Percentiles rank a stretch among this genome's conserved stretches.
These are phyloP conservation scores for Cylas formicarius DNA, from an alignment of 1,140 invertebrate species.

Conservation along the genomic window DNA sequence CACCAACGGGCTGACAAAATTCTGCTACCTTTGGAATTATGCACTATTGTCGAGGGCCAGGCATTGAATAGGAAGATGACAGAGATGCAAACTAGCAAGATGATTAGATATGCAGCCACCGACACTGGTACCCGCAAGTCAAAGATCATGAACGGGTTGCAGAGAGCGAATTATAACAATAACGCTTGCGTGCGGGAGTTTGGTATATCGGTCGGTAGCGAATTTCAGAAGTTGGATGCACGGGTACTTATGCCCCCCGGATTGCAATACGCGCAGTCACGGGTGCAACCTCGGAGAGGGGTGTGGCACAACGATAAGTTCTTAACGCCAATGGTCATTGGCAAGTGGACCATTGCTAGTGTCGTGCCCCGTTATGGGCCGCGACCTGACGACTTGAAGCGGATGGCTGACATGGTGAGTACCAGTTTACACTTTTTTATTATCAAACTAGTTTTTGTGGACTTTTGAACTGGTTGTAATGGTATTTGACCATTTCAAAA, in stretches of 20 bases:
- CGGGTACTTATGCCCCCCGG: constrained; percentile 50
- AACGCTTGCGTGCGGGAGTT: constrained; percentile 51
- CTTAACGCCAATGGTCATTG: constrained; percentile 22
- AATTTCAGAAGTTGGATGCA: constrained; percentile 51
- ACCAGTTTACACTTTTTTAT: neutral
- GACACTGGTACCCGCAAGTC: constrained; percentile 49
- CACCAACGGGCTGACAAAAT: constrained; percentile 42
- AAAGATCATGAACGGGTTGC: constrained; percentile 56
- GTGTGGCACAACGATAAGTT: constrained; percentile 44
- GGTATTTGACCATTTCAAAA: too few relatives aligned
- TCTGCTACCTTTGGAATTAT: constrained; percentile 55
- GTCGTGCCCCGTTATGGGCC: constrained; percentile 12
- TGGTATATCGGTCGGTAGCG: constrained; percentile 46
- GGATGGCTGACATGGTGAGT: constrained; percentile 27
- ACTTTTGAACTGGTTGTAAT: too few relatives aligned
- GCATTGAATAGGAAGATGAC: constrained; percentile 46
- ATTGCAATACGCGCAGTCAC: constrained; percentile 43
- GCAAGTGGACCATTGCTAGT: constrained; percentile 43
- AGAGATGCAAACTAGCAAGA: constrained; percentile 52
- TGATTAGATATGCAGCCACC: constrained; percentile 61
- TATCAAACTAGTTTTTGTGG: constrained; percentile 1
- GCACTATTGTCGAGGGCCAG: constrained; percentile 54
- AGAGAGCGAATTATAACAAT: constrained; percentile 43
- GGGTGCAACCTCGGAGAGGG: constrained; percentile 36
- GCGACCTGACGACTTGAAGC: constrained; percentile 16